Base-by-base conservation (phyloP, 2,113 vertebrate species). In the Vombatus ursinus region DNA sequence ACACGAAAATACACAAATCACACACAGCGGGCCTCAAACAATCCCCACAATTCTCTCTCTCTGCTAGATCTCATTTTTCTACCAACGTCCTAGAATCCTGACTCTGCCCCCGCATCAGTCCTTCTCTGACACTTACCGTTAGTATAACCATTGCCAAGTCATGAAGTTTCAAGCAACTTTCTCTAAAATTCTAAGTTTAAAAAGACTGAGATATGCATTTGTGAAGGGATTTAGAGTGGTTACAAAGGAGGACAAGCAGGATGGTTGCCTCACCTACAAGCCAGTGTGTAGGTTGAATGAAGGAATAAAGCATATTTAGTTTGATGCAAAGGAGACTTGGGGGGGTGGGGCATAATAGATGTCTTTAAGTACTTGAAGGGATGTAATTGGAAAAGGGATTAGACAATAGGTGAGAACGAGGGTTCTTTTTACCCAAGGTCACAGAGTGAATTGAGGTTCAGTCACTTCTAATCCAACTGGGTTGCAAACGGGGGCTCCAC, bases 341-440 rank as follows among this genome's bases (percentile, higher is more conserved):
- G 2, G 19, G 22, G 52, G 19, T 19, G 37, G 61, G 16, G 37
- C 14, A 44, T 44, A 8, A 84, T 22, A 22, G 68, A 8, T 44
- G 16, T 25, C n/a, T n/a, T 77, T 77, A 77, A 44, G 68, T 44
- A 44, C 6, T 44, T 44, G 68, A 84, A 84, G 68, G 68, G 68
- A 1, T n/a, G 16, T 84, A 44, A n/a, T 84, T n/a, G n/a, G n/a
- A 44, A n/a, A 37, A 84, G 37, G n/a, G n/a, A 2, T 31, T 93
- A 8, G 37, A 51, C 94, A 92, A 91, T 48, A 50, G 50, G 91
- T 50, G 92, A 92, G n/a, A 90, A 37, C 89, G 93, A 68, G 24
- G 22, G 91, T 53, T 92, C 37, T 61, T 91, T 96, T 96, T 26
- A 89, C 4, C 47, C 24, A 90, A 9, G 50, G 90, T 94, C 50